phyloP scores from a whole-genome alignment of 1,140 invertebrate genomes.

The Procambarus clarkii region DNA sequence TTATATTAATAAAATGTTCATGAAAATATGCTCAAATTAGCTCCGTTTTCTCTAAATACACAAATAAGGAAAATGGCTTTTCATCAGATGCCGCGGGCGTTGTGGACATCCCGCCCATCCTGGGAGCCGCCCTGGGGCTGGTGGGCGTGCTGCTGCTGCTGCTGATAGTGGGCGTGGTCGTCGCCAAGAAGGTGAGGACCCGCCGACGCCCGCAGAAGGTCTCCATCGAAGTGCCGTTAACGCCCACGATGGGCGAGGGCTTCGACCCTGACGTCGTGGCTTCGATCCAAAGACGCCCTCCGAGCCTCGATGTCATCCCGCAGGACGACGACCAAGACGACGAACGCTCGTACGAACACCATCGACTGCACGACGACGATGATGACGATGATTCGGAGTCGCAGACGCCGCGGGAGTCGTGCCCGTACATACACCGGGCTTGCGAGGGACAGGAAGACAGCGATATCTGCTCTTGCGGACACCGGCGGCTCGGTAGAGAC shows the following conservation, averaged over 20 bases:
- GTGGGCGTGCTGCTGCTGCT: constrained; percentile 43
- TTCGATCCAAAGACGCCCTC: constrained; percentile 37
- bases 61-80: background rate
- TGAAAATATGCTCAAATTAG: no score
- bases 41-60: no score
- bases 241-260: constrained; percentile 20
- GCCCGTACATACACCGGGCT: constrained; percentile 30
- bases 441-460: constrained; percentile 11
- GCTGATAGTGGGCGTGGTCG: constrained; percentile 28
- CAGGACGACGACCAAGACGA: constrained; percentile 10
- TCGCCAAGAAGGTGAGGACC: constrained; percentile 19
- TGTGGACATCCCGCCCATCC: constrained; percentile 30
- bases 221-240: constrained; percentile 11
- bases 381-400: constrained; percentile 6
- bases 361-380: background rate
- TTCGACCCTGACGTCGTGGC: constrained; percentile 59
- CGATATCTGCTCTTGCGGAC: constrained; percentile 22
- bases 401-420: constrained; percentile 18
- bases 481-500: constrained; percentile 9
- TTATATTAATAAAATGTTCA: no score
- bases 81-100: constrained; percentile 13
- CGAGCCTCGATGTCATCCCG: constrained; percentile 45
- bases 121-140: constrained; percentile 29
- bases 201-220: constrained; percentile 17
- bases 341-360: constrained; percentile 3